Percentiles rank a stretch among this genome's conserved stretches.
Conservation (phyloP, 2,888 invertebrate species). For the Orchesellides sinensis region DNA sequence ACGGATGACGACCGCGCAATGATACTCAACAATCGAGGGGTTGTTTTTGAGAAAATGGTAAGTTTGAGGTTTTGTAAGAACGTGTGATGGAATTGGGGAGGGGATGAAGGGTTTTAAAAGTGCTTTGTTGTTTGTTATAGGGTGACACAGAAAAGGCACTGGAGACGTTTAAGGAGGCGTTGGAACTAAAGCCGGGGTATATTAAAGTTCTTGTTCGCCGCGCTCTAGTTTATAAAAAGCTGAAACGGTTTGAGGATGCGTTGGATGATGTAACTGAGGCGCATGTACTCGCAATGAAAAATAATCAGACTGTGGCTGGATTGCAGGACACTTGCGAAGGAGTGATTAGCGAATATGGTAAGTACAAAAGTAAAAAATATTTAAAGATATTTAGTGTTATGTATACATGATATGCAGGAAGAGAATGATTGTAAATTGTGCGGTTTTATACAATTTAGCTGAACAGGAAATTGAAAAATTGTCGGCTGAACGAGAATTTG, state of each 20-base stretch:
- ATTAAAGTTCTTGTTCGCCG: constrained; percentile 42
- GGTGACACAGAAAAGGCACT: constrained; percentile 31
- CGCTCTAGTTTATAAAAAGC: background rate
- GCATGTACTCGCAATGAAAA: constrained; percentile 21
- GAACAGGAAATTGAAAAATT: constrained; percentile 39
- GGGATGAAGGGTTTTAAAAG: too few relatives aligned
- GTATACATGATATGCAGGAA: background rate
- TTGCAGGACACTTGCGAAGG: background rate
- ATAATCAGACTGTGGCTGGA: constrained; percentile 18
- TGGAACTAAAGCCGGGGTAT: constrained; percentile 34
- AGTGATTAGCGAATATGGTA: constrained; percentile 28
- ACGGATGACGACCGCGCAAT: constrained; percentile 43
- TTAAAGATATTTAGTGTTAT: too few relatives aligned
- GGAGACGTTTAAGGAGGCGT: constrained; percentile 29
- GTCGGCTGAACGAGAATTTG: background rate
- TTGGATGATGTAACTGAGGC: constrained; percentile 55
- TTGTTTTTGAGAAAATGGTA: constrained; percentile 61
- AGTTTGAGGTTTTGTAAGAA: too few relatives aligned
- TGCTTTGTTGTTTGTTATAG: constrained; percentile 9
- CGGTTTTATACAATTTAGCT: constrained; percentile 26
- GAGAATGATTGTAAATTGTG: background rate
- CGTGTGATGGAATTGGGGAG: too few relatives aligned
- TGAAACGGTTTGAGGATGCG: constrained; percentile 44
- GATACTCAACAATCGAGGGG: constrained; percentile 60
- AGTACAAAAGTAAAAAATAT: background rate